phyloP scores from a whole-genome alignment of 1,140 invertebrate species.

The Ips nitidus region DNA sequence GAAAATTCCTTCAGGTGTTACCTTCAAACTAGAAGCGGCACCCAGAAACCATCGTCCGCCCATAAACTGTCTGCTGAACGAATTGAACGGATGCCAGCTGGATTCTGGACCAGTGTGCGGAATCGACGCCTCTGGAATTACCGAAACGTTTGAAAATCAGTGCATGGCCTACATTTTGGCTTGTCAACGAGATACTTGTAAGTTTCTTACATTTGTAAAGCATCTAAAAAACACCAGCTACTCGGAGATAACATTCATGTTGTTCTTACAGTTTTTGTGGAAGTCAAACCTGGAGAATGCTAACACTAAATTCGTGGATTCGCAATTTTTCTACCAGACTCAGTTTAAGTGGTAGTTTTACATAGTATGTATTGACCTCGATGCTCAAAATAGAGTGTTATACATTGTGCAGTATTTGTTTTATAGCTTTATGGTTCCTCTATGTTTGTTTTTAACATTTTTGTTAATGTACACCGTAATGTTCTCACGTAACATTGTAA shows the following conservation, averaged over 20 bases:
- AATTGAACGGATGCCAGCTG: slow-evolving; percentile 46
- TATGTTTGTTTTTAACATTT: too few species aligned
- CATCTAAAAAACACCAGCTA: not conserved
- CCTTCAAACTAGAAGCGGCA: not conserved
- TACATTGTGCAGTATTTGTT: too few species aligned
- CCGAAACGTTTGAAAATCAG: slow-evolving; percentile 56
- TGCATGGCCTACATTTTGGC: slow-evolving; percentile 57
- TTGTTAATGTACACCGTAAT: too few species aligned
- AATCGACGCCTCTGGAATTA: slow-evolving; percentile 56
- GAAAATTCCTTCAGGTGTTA: too few species aligned
- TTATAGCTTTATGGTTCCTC: too few species aligned
- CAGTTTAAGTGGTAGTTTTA: too few species aligned
- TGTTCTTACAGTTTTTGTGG: slow-evolving; percentile 36
- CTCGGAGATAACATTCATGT: not conserved
- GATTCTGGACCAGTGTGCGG: slow-evolving; percentile 57
- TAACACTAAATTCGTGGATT: not conserved
- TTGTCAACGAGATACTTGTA: slow-evolving; percentile 58
- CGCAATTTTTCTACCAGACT: too few species aligned
- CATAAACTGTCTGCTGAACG: slow-evolving; percentile 53
- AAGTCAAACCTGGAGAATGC: slow-evolving; percentile 40
- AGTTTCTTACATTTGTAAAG: not conserved
- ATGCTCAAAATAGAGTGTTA: too few species aligned
- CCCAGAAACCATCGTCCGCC: slow-evolving; percentile 6
- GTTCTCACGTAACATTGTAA: too few species aligned
- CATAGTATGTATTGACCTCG: too few species aligned